Conservation (phyloP, 1,140 invertebrate genomes). For the Ips typographus region DNA sequence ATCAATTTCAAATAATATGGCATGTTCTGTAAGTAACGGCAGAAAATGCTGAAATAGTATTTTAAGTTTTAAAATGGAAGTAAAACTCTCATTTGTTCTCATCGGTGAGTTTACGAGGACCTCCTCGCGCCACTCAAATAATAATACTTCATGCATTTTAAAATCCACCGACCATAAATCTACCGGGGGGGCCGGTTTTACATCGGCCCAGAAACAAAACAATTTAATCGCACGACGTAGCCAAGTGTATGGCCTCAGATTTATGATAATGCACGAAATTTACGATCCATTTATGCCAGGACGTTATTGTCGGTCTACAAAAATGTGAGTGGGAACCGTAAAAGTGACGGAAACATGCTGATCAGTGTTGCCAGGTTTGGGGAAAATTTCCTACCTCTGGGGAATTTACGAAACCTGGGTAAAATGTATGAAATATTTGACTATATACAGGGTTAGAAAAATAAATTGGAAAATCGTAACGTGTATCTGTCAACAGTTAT, state of each 20-base stretch:
- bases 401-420: no score
- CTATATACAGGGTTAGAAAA: no score
- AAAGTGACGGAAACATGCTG: slow-evolving; percentile 19
- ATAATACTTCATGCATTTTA: slow-evolving; percentile 22
- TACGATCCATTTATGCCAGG: slow-evolving; percentile 24
- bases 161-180: slow-evolving; percentile 21
- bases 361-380: slow-evolving; percentile 3
- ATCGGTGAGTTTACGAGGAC: not conserved
- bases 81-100: not conserved
- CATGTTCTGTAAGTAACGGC: no score
- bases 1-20: no score
- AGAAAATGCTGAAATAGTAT: no score
- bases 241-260: slow-evolving; percentile 16
- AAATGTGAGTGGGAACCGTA: slow-evolving; percentile 22
- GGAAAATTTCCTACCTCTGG: no score
- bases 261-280: slow-evolving; percentile 25
- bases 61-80: no score
- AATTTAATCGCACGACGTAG: slow-evolving; percentile 20
- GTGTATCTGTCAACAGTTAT: no score
- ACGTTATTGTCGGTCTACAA: slow-evolving; percentile 23
- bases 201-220: slow-evolving; percentile 24
- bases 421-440: no score
- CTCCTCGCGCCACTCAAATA: slow-evolving; percentile 11
- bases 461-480: no score
- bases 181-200: slow-evolving; percentile 10